A percentile compares a stretch with the other conserved stretches of the same genome.
phyloP scores from a whole-genome alignment of 2,888 invertebrate species.

The Melanostoma mellinum region DNA sequence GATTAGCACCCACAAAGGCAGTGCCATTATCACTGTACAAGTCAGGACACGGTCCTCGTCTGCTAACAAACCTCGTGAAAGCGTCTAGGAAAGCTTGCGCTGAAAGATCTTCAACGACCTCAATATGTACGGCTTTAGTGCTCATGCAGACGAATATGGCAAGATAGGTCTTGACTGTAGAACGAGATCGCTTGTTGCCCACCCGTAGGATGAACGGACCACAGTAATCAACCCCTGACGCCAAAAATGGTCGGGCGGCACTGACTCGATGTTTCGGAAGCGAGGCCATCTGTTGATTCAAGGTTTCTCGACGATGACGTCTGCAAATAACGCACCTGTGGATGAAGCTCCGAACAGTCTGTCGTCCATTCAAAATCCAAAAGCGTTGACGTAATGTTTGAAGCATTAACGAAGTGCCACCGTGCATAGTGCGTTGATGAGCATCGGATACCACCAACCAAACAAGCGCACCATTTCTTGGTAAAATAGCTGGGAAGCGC shows the following conservation, averaged over 20 bases:
- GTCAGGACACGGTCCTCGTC: too few species aligned
- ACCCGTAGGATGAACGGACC: too few species aligned
- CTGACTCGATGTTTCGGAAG: slow-evolving; percentile 23
- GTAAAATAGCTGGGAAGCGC: not conserved
- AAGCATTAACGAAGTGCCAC: slow-evolving; percentile 23
- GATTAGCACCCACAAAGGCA: too few species aligned
- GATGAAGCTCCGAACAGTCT: slow-evolving; percentile 17
- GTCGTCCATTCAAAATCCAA: slow-evolving; percentile 6
- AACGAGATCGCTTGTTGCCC: too few species aligned
- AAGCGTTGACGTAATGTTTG: slow-evolving; percentile 22
- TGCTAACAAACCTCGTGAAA: too few species aligned
- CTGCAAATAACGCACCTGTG: slow-evolving; percentile 26
- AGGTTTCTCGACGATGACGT: slow-evolving; percentile 3
- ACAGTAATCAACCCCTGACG: not conserved
- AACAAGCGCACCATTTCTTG: not conserved
- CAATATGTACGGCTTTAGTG: too few species aligned
- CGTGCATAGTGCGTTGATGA: slow-evolving; percentile 9
- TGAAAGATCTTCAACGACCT: too few species aligned
- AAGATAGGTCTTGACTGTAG: too few species aligned
- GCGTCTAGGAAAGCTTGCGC: too few species aligned
- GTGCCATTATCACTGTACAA: too few species aligned
- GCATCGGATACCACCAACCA: not conserved
- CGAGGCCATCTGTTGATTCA: slow-evolving; percentile 32
- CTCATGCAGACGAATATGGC: too few species aligned
- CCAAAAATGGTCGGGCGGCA: slow-evolving; percentile 1